phyloP scores from a whole-genome alignment of 1,140 invertebrate genomes.

The Eriosoma lanigerum region DNA sequence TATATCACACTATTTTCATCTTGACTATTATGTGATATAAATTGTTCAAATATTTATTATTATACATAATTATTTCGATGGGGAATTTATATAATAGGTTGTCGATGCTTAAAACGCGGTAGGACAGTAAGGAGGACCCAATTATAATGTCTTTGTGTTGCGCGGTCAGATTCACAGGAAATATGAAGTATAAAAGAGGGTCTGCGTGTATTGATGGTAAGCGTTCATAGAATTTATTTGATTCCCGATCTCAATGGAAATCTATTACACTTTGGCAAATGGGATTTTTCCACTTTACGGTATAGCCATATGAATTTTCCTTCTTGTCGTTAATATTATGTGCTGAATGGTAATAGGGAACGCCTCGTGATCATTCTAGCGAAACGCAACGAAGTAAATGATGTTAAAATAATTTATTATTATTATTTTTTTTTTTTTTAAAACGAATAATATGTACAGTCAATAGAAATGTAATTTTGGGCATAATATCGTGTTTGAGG shows the following conservation, averaged over 20 bases:
- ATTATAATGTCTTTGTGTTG: slow-evolving; percentile 34
- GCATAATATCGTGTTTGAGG: neutral
- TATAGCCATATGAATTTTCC: neutral
- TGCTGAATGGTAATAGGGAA: neutral
- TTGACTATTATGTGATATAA: no score
- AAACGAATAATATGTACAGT: neutral
- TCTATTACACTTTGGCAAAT: slow-evolving; percentile 30
- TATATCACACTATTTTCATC: no score
- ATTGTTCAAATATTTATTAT: no score
- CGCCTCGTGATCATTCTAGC: neutral
- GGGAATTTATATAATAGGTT: neutral
- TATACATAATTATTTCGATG: no score
- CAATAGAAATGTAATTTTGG: neutral
- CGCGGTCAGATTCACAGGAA: slow-evolving; percentile 9
- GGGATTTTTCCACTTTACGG: neutral
- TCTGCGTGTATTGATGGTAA: slow-evolving; percentile 11
- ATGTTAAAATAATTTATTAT: neutral
- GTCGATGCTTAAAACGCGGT: slow-evolving; percentile 1
- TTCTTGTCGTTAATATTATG: neutral
- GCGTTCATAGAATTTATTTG: slow-evolving; percentile 37
- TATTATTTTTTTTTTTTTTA: neutral
- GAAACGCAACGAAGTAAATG: neutral
- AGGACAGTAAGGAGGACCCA: neutral
- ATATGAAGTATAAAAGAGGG: slow-evolving; percentile 31
- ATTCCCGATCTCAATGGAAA: slow-evolving; percentile 22